Evolutionary conservation across 2,113 vertebrate species (phyloP).

Genomic region (Sminthopsis crassicaudata): DNA sequence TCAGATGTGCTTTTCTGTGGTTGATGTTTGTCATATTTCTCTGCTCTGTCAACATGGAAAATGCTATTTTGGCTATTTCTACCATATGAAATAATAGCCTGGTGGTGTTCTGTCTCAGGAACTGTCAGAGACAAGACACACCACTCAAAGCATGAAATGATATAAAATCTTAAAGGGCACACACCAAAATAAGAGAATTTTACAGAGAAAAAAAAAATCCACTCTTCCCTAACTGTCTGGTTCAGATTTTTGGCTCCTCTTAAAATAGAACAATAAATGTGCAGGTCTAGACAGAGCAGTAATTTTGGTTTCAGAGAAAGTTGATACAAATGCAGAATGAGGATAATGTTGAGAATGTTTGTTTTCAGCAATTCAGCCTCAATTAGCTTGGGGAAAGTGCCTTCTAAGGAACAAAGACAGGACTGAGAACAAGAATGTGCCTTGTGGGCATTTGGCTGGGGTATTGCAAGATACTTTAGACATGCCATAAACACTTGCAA

Average conservation of each 20-base stretch:
- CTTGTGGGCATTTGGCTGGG: background rate
- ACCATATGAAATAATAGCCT: background rate
- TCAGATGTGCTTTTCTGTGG: constrained; percentile 16
- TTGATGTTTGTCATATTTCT: background rate
- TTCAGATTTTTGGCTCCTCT: constrained; percentile 24
- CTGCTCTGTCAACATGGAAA: background rate
- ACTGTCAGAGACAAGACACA: background rate
- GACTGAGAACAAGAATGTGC: background rate
- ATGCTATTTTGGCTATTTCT: background rate
- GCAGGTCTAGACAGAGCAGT: constrained; percentile 54
- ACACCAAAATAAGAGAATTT: background rate
- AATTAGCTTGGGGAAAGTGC: constrained; percentile 22
- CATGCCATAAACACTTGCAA: background rate
- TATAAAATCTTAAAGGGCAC: background rate
- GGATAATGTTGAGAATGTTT: constrained; percentile 7
- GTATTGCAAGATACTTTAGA: background rate
- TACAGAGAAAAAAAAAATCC: background rate
- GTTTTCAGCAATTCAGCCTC: constrained; percentile 58
- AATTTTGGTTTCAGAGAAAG: constrained; percentile 71
- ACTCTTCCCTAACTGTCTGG: constrained; percentile 7
- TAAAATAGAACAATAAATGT: constrained; percentile 57
- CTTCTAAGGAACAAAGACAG: background rate
- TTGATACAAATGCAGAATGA: constrained; percentile 49
- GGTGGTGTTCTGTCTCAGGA: constrained; percentile 20
- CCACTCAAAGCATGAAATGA: background rate